A percentile compares a stretch with the other conserved stretches of the same genome.
Conservation (phyloP, 2,888 invertebrate genomes). For the Dioctria rufipes region DNA sequence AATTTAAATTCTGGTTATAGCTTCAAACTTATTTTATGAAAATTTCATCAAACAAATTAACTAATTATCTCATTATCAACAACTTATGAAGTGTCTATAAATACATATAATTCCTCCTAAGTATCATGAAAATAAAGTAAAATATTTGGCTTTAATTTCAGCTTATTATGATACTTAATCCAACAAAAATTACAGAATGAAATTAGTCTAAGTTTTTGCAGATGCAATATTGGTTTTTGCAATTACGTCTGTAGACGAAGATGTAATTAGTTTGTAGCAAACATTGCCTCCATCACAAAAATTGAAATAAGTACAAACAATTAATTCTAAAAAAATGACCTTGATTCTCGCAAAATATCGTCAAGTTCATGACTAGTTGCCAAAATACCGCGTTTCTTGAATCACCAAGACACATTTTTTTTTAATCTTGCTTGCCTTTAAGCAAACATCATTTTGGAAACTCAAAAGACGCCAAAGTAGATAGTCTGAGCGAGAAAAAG, state of each 20-base stretch:
- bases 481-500: constrained; percentile 4
- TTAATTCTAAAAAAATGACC: constrained; percentile 22
- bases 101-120: too few relatives aligned
- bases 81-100: too few relatives aligned
- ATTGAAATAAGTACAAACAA: constrained; percentile 39
- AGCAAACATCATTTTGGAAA: constrained; percentile 41
- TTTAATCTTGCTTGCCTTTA: constrained; percentile 8
- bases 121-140: background rate
- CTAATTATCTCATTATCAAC: too few relatives aligned
- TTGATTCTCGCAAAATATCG: constrained; percentile 37
- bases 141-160: background rate
- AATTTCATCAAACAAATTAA: too few relatives aligned
- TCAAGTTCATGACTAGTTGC: constrained; percentile 47
- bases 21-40: too few relatives aligned
- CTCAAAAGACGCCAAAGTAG: constrained; percentile 47
- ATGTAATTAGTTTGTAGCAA: constrained; percentile 31
- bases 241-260: background rate
- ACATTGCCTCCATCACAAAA: constrained; percentile 17
- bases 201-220: too few relatives aligned
- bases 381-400: constrained; percentile 29
- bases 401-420: constrained; percentile 32
- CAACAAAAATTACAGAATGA: too few relatives aligned
- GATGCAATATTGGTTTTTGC: too few relatives aligned
- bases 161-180: background rate
- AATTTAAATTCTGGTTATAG: too few relatives aligned